Conservation (phyloP, 2,888 invertebrate genomes). For the Melikaiella ostensackeni region DNA sequence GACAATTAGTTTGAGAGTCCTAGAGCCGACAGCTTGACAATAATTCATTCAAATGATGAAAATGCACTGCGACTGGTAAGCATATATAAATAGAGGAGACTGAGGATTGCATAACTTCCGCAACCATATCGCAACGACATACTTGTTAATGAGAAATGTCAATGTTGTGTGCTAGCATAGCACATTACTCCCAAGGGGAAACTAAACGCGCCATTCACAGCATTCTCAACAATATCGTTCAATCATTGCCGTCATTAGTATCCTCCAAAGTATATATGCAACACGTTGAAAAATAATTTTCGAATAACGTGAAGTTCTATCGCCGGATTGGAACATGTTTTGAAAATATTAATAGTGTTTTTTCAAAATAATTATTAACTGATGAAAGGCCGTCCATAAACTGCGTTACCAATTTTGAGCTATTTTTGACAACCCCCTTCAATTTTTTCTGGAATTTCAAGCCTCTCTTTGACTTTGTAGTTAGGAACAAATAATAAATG, state of each 20-base stretch:
- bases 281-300: not conserved
- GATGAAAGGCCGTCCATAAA: too few relatives aligned
- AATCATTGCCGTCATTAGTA: conserved; percentile 6
- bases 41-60: conserved; percentile 6
- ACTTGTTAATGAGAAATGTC: conserved; percentile 19
- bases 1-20: conserved; percentile 1
- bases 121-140: conserved; percentile 13
- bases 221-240: not conserved
- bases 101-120: conserved; percentile 10
- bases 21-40: conserved; percentile 8
- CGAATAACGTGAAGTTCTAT: too few relatives aligned
- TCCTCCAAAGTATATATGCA: not conserved
- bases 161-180: conserved; percentile 1
- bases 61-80: not conserved
- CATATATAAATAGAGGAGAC: not conserved
- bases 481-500: too few relatives aligned
- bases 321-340: too few relatives aligned
- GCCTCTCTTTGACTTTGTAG: too few relatives aligned
- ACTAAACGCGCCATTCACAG: conserved; percentile 6
- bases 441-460: too few relatives aligned
- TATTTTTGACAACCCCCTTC: too few relatives aligned
- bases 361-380: too few relatives aligned
- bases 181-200: not conserved
- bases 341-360: too few relatives aligned
- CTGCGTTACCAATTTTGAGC: too few relatives aligned